Conservation (phyloP, 2,888 invertebrate species). For the Drosophila melanosoma region DNA sequence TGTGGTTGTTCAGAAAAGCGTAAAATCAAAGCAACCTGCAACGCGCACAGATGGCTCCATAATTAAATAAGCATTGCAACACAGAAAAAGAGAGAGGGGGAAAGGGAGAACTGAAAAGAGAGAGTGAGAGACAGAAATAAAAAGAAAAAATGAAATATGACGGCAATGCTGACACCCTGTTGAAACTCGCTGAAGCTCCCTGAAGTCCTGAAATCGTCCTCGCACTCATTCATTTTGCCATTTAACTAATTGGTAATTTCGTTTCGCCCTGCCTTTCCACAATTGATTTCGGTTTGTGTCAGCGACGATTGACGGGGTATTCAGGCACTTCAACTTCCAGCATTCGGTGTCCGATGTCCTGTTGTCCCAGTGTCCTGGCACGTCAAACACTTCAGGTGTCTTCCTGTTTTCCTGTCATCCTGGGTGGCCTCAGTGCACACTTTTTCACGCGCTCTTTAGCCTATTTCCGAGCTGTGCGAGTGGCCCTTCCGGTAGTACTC, state of each 20-base stretch:
- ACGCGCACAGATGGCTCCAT: constrained; percentile 80
- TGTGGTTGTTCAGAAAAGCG: constrained; percentile 71
- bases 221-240: constrained; percentile 74
- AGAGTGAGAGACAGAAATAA: constrained; percentile 6
- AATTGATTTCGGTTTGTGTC: constrained; percentile 78
- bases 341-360: constrained; percentile 16
- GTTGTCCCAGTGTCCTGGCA: constrained; percentile 29
- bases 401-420: constrained; percentile 45
- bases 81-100: constrained; percentile 4
- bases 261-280: constrained; percentile 62
- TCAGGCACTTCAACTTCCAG: constrained; percentile 1
- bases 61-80: constrained; percentile 79
- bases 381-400: constrained; percentile 60
- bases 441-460: constrained; percentile 77
- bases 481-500: constrained; percentile 51
- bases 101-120: neutral
- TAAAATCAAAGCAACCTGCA: constrained; percentile 81
- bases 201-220: constrained; percentile 22
- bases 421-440: constrained; percentile 39
- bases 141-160: constrained; percentile 37
- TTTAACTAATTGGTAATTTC: constrained; percentile 81
- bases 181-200: constrained; percentile 47
- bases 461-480: constrained; percentile 65
- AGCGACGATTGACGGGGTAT: constrained; percentile 68
- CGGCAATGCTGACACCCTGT: constrained; percentile 57